Evolutionary conservation across 2,113 vertebrate genomes (phyloP), one percentile per base, ranked within the genome.

Genomic region (Solenodon paradoxus): DNA sequence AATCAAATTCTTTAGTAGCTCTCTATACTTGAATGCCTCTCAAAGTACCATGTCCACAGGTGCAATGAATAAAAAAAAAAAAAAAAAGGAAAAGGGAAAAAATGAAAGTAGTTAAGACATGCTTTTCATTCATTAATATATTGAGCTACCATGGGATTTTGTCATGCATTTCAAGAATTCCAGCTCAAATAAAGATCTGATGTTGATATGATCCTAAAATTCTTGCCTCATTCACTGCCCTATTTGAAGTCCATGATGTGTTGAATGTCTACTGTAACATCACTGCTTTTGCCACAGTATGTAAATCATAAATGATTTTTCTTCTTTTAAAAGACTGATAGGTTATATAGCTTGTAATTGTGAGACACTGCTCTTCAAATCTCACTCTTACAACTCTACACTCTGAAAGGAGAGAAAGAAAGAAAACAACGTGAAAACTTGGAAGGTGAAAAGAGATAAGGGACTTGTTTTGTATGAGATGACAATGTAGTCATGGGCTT

Each of bases 101-200:
- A 88, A 69, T 24, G 2, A 53, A n/a, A 49, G 26, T 45, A 2
- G 17, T 28, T 35, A 7, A 87, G 3, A n/a, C 35, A 40, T 57
- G 2, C 26, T 35, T 66, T 95, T 90, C 51, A 0, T 84, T 83
- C 17, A 45, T 84, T 38, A 81, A 45, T 71, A 82, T 71, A 59
- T 19, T 55, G n/a, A 85, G 28, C 13, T 91, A 4, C 16, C 49
- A 47, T 17, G 1, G 69, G 32, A 38, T 19, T 55, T 88, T 53
- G 2, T 30, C 35, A 49, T n/a, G 35, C 7, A 35, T 78, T 72
- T 89, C 45, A 61, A 63, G 20, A 16, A 40, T 4, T 11, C 3
- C 13, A 4, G 26, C 32, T 81, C 32, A 88, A 74, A 53, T 2
- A 22, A 20, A 71, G n/a, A 15, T 9, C 22, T 80, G 12, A 59